Conservation (phyloP, 2,888 invertebrate species). For the Eumerus sabulonum region DNA sequence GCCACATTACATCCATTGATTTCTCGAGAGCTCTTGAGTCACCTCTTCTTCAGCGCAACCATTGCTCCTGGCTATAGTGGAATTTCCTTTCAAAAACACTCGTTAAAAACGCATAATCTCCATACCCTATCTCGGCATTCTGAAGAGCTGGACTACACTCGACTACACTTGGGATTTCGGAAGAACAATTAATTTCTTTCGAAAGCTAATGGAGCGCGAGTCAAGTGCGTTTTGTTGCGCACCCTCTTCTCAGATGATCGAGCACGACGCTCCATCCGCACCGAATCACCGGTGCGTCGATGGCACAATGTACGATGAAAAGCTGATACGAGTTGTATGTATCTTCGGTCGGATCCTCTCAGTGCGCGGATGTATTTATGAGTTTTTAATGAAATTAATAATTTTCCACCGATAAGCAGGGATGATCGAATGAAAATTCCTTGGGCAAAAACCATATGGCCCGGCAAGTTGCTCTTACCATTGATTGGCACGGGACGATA, state of each 20-base stretch:
- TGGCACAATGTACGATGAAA: slow-evolving; percentile 63
- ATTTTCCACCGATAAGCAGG: slow-evolving; percentile 65
- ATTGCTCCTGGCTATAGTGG: neutral
- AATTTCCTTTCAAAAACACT: slow-evolving; percentile 72
- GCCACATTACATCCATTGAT: slow-evolving; percentile 48
- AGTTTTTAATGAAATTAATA: slow-evolving; percentile 68
- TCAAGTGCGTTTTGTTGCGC: slow-evolving; percentile 63
- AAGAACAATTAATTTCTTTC: slow-evolving; percentile 62
- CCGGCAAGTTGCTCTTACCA: slow-evolving; percentile 4
- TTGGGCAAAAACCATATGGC: slow-evolving; percentile 41
- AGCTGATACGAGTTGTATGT: too few relatives aligned
- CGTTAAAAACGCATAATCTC: slow-evolving; percentile 79
- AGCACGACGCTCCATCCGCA: slow-evolving; percentile 14
- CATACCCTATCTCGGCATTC: slow-evolving; percentile 40
- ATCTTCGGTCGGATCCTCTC: slow-evolving; percentile 54
- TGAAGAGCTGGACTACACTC: slow-evolving; percentile 51
- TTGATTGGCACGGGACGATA: slow-evolving; percentile 42
- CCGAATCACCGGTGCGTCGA: slow-evolving; percentile 35
- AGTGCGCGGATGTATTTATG: slow-evolving; percentile 64
- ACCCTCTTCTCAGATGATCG: slow-evolving; percentile 58
- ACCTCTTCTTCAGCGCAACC: neutral
- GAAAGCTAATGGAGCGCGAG: slow-evolving; percentile 66
- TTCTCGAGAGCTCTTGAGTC: slow-evolving; percentile 44
- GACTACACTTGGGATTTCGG: slow-evolving; percentile 41
- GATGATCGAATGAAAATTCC: slow-evolving; percentile 59